These are phyloP conservation scores for Pocillopora verrucosa DNA, from an alignment of 64 coral and sea anemone genomes.

Conservation along the genomic window DNA sequence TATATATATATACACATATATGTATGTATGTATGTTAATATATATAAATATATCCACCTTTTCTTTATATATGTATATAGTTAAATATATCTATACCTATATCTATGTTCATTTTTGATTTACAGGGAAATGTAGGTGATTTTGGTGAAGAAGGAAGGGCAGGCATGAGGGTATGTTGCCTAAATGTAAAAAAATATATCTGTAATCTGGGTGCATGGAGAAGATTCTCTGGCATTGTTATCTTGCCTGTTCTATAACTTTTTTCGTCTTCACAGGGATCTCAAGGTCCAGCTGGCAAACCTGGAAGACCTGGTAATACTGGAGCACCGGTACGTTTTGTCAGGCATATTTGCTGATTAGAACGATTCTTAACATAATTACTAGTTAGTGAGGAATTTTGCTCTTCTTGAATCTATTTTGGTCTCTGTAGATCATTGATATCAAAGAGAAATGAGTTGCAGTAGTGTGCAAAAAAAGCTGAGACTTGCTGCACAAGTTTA, in stretches of 20 bases:
- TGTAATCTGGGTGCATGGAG: background rate
- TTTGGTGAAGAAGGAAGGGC: constrained; percentile 9
- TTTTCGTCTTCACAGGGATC: background rate
- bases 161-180: background rate
- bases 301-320: background rate
- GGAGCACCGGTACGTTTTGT: background rate
- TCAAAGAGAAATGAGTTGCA: background rate
- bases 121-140: constrained; percentile 11
- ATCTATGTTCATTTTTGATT: background rate
- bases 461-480: background rate
- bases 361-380: background rate
- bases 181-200: background rate
- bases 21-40: too few relatives aligned
- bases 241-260: background rate
- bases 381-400: background rate
- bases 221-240: too few relatives aligned
- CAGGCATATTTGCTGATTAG: too few relatives aligned
- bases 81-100: too few relatives aligned
- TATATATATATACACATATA: too few relatives aligned
- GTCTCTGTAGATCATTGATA: background rate
- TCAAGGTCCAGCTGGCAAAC: background rate
- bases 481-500: too few relatives aligned
- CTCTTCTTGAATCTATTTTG: background rate
- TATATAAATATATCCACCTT: too few relatives aligned
- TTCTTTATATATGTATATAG: too few relatives aligned